A percentile compares a stretch with the other conserved stretches of the same genome.
phyloP scores from a whole-genome alignment of 1,140 invertebrate genomes.

The Saccostrea echinata region DNA sequence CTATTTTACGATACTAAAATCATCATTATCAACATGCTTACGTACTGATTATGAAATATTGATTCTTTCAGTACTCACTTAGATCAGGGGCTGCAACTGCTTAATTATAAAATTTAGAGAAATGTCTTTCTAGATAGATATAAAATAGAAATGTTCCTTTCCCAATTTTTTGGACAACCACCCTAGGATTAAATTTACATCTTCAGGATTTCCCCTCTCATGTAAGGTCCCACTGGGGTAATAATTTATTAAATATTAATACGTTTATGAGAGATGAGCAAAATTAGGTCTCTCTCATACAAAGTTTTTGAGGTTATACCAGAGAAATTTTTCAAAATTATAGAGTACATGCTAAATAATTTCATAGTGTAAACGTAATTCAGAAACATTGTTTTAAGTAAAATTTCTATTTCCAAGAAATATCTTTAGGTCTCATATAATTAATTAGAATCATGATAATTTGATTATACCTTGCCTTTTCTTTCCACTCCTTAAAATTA shows the following conservation, averaged over 20 bases:
- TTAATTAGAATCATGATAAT: background rate
- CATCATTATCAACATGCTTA: no score
- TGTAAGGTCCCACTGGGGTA: background rate
- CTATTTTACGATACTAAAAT: no score
- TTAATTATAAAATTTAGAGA: no score
- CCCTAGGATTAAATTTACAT: background rate
- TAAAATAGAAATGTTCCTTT: no score
- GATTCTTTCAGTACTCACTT: no score
- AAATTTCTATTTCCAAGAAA: constrained; percentile 2
- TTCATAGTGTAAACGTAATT: background rate
- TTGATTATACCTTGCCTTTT: background rate
- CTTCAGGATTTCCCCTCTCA: background rate
- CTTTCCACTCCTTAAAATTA: constrained; percentile 26
- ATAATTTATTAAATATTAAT: background rate
- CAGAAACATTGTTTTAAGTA: background rate
- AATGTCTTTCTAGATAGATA: no score
- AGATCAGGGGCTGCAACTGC: no score
- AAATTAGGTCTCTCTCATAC: background rate
- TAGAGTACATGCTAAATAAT: background rate
- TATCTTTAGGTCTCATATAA: background rate
- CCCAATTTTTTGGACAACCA: no score
- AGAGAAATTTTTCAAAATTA: background rate
- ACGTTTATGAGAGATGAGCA: background rate
- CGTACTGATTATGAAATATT: no score
- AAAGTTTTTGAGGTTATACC: background rate